Conservation (phyloP, 2,888 invertebrate species). For the Choreutis nemorana region DNA sequence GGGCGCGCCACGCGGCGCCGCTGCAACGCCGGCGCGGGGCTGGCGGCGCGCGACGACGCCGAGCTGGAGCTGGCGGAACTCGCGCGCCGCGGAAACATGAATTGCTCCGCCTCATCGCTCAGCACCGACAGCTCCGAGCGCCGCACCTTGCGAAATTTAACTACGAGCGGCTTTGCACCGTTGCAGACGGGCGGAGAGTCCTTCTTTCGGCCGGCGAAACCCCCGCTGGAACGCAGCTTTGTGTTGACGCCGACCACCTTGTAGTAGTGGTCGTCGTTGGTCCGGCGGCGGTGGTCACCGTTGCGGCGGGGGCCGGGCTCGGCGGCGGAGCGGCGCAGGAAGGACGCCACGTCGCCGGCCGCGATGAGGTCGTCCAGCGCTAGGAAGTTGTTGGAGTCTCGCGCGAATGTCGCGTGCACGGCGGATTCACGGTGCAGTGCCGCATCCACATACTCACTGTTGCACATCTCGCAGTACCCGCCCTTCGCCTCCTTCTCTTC, state of each 20-base stretch:
- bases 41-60: conserved; percentile 48
- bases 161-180: conserved; percentile 67
- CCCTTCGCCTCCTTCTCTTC: conserved; percentile 51
- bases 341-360: conserved; percentile 72
- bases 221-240: conserved; percentile 70
- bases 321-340: no score
- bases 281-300: no score
- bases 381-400: conserved; percentile 77
- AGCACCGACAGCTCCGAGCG: conserved; percentile 77
- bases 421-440: conserved; percentile 77
- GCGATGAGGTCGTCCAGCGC: conserved; percentile 76
- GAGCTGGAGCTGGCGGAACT: conserved; percentile 62
- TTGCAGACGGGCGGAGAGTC: conserved; percentile 61
- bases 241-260: conserved; percentile 76
- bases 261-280: no score
- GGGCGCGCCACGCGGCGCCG: conserved; percentile 43
- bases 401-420: conserved; percentile 76
- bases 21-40: conserved; percentile 26
- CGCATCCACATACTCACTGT: conserved; percentile 74
- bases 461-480: conserved; percentile 85
- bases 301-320: no score
- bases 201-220: conserved; percentile 32
- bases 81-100: conserved; percentile 80
- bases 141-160: conserved; percentile 78
- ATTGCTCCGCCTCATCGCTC: conserved; percentile 87